Evolutionary conservation across 2,797 vertebrate genomes (phyloP), one percentile per base, ranked within the genome.

Genomic region (Rhinella marina): DNA sequence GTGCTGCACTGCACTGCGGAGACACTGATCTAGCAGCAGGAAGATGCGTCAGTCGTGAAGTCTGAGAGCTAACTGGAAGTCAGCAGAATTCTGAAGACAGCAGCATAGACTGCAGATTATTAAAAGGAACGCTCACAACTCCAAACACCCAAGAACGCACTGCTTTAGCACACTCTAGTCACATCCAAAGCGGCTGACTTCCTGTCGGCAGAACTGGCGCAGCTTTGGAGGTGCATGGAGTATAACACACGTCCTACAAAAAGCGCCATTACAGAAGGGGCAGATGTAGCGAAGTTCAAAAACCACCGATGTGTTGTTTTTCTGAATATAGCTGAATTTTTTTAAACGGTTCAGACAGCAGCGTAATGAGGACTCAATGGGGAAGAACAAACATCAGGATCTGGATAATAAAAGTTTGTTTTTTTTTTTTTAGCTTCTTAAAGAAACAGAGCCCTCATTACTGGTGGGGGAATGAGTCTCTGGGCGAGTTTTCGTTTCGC

Each of bases 401-500:
- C 23, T 76, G 73, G 48, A 76, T 21, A 52, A 12, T 6, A 72
- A 19, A 68, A 16, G 25, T n/a, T 9, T 6, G 11, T 27, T 12
- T 13, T 66, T 1, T 70, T 41, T 70, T 17, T 32, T 72, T 41
- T 32, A 0, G 29, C 1, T 12, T 48, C 70, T 75, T 75, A 50
- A 75, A 75, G 48, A 75, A 75, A n/a, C 41, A 12, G 25, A 72
- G 3, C 48, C 72, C 4, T n/a, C 5, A 11, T 5, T 23, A 5
- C 66, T 29, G 68, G 27, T 27, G 52, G 25, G 78, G 61, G 12
- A 23, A 41, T 8, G 23, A 25, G 61, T 41, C 61, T 66, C 32
- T 64, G 79, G 78, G 48, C 16, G 21, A n/a, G 80, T 27, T 66
- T 50, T 54, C 17, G 41, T 66, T 66, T 50, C 48, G 80, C 82